Base-by-base conservation (phyloP, 2,797 vertebrate species). In the Zalophus californianus region DNA sequence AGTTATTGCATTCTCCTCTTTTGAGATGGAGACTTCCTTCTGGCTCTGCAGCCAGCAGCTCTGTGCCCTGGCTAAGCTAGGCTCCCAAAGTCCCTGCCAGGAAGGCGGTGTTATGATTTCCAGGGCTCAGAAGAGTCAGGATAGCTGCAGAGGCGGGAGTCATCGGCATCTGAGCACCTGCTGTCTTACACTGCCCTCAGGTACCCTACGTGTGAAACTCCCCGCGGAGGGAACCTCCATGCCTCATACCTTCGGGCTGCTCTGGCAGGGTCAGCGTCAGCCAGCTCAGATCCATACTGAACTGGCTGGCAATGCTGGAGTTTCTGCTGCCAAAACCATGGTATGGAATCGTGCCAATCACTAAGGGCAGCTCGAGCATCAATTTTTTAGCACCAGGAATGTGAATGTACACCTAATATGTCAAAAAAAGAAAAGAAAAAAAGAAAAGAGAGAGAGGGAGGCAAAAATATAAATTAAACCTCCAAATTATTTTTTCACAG, bases 371-470 rank as follows among this genome's bases (percentile, higher is more conserved):
- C 98, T 99, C 99, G 62, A 99, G 98, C 98, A 99, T 98, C 98
- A 99, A 52, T 64, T 99, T 99, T 97, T 99, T 99, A 98, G 99
- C 98, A 98, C 99, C 99, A 93, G 99, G 99, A 98, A 99, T 99
- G 96, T 99, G 99, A 98, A 99, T 98, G 87, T 99, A 99, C 2
- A 99, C 99, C 99, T 99, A 50, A 85, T 32, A 56, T 7, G 73
- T 54, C 56, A 35, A 79, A 78, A 60, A 91, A 82, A 56, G 96
- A 32, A 38, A 23, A 88, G 91, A 93, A 13, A 1, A 20, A n/a
- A 11, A 20, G 38, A n/a, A 52, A 32, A 5, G 9, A 23, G 29
- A 50, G 29, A 44, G 96, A 97, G 88, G 94, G 38, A 85, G 90
- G 88, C 12, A 79, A 21, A 60, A 14, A 78, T 0, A 0, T 56